A percentile compares a stretch with the other conserved stretches of the same genome.
Conservation (phyloP, 23 tunicate genomes). For the Ciona savignyi region DNA sequence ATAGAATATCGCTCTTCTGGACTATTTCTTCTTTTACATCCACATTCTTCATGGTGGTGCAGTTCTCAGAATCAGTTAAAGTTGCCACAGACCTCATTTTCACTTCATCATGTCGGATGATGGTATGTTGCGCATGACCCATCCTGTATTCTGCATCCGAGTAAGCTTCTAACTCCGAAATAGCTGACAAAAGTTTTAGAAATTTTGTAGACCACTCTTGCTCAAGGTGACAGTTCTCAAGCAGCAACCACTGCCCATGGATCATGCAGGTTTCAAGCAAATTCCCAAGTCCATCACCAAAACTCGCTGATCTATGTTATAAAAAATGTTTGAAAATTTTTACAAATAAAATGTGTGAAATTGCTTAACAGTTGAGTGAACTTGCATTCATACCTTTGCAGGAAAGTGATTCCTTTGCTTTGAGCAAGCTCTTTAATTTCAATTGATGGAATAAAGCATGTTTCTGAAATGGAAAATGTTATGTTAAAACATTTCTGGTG, state of each 20-base stretch:
- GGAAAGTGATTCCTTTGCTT: neutral
- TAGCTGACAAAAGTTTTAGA: constrained; percentile 26
- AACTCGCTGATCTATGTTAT: constrained; percentile 39
- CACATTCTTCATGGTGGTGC: too few species aligned
- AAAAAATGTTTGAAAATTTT: neutral
- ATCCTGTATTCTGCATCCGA: too few species aligned
- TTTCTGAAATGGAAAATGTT: constrained; percentile 11
- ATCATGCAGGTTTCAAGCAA: constrained; percentile 50
- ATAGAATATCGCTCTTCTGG: neutral
- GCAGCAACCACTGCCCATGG: constrained; percentile 62
- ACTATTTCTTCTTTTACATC: neutral
- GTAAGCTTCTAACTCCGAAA: too few species aligned
- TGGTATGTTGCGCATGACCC: too few species aligned
- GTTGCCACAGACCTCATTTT: too few species aligned
- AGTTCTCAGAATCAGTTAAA: too few species aligned
- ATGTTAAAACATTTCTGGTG: too few species aligned
- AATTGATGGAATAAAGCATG: constrained; percentile 14
- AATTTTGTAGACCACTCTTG: constrained; percentile 34
- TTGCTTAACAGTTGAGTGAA: neutral
- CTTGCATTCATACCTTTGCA: constrained; percentile 19
- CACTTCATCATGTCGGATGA: too few species aligned
- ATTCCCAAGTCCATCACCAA: constrained; percentile 32
- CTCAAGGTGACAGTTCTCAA: constrained; percentile 45
- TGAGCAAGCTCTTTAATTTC: constrained; percentile 12
- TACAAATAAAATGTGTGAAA: too few species aligned